These are phyloP conservation scores for Mus musculus DNA, from an alignment of 2,113 vertebrate genomes.

Conservation along the genomic window DNA sequence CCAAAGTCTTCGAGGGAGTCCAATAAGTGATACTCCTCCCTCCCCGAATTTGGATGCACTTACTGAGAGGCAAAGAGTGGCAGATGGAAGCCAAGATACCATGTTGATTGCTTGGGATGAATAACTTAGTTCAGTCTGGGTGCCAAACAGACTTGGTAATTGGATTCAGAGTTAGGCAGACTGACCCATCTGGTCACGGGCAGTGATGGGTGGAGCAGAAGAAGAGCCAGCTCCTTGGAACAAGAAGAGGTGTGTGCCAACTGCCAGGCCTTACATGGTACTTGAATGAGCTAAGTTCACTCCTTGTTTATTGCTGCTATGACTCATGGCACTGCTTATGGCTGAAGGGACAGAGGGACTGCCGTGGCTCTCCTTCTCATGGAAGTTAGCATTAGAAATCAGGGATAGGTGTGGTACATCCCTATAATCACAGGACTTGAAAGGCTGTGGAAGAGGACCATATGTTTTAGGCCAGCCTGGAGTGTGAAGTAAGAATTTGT, in stretches of 20 bases:
- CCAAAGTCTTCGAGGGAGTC: slow-evolving; percentile 41
- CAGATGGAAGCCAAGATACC: slow-evolving; percentile 57
- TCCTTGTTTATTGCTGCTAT: not conserved
- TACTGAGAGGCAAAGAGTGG: slow-evolving; percentile 39
- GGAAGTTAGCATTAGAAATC: not conserved
- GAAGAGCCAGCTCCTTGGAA: not conserved
- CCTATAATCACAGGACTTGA: not conserved
- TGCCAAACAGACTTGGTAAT: slow-evolving; percentile 22
- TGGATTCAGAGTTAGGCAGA: slow-evolving; percentile 25
- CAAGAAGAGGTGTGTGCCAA: not conserved
- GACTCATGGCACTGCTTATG: not conserved
- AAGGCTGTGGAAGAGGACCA: not conserved
- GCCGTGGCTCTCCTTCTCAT: not conserved
- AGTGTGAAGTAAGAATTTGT: not conserved
- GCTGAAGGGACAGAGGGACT: not conserved
- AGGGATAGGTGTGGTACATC: not conserved
- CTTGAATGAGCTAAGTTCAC: not conserved
- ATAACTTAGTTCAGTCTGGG: not conserved
- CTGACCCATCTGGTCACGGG: not conserved
- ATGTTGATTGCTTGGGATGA: slow-evolving; percentile 49
- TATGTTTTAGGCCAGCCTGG: not conserved
- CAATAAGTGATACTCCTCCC: not conserved
- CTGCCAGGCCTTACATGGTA: not conserved
- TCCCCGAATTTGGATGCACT: slow-evolving; percentile 25
- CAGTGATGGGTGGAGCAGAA: not conserved